phyloP scores from a whole-genome alignment of 2,797 vertebrate genomes.

The Acrocephalus scirpaceus region DNA sequence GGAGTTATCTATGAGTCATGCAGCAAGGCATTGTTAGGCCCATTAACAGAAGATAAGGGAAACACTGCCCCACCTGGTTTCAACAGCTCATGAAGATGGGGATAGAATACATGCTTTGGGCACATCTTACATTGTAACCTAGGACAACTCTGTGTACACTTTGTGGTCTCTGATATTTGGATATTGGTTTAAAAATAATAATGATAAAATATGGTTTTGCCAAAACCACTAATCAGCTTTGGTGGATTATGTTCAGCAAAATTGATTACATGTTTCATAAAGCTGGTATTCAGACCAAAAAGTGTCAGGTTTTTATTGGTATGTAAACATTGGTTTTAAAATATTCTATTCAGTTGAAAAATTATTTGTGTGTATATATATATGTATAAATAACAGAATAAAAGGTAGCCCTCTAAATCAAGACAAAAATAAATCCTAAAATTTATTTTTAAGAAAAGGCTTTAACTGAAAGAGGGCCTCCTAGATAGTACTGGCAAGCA shows the following conservation, averaged over 20 bases:
- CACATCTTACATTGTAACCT: no score
- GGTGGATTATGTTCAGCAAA: not conserved
- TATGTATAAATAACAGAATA: not conserved
- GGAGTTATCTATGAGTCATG: no score
- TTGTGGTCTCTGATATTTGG: not conserved
- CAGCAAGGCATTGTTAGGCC: no score
- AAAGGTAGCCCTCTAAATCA: not conserved
- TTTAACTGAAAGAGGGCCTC: not conserved
- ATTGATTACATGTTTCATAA: not conserved
- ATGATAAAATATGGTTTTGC: not conserved
- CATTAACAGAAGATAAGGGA: no score
- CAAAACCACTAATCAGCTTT: not conserved
- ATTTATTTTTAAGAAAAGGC: not conserved
- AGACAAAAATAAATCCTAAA: not conserved
- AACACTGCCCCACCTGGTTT: no score
- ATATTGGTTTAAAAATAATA: not conserved
- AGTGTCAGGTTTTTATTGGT: not conserved
- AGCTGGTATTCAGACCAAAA: not conserved
- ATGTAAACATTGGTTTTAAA: not conserved
- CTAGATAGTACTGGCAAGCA: not conserved
- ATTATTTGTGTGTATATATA: not conserved
- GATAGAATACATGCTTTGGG: no score
- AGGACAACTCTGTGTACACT: not conserved
- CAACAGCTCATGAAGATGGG: no score
- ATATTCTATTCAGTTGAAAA: not conserved